These are phyloP conservation scores for Callipepla californica DNA, from an alignment of 2,113 vertebrate species.

Conservation along the genomic window DNA sequence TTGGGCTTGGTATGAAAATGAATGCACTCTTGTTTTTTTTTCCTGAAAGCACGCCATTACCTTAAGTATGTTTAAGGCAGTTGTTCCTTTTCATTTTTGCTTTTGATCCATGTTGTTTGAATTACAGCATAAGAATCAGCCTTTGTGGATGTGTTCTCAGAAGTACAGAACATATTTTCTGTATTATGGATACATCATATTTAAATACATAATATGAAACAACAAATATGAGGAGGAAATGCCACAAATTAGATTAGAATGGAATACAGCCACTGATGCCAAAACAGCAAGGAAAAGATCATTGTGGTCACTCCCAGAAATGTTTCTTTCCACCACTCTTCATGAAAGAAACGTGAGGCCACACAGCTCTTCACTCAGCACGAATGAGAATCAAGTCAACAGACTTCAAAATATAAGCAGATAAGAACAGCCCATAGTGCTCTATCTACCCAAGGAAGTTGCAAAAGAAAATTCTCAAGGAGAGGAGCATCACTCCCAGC, in stretches of 20 bases:
- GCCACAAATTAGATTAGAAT: conserved; percentile 54
- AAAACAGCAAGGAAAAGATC: conserved; percentile 31
- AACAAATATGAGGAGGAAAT: conserved; percentile 60
- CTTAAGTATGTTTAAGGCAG: background rate
- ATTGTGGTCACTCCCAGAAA: conserved; percentile 7
- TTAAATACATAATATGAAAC: conserved; percentile 53
- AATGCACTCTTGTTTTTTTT: background rate
- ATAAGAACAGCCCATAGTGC: background rate
- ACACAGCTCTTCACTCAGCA: background rate
- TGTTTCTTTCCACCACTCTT: background rate
- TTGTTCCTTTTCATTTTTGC: background rate
- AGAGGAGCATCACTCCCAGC: background rate
- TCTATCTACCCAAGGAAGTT: background rate
- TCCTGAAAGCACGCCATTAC: background rate
- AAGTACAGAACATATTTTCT: conserved; percentile 41
- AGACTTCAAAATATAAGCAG: background rate
- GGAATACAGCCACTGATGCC: background rate
- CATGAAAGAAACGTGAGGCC: background rate
- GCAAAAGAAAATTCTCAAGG: background rate
- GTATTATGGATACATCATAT: conserved; percentile 13
- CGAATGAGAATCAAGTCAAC: background rate
- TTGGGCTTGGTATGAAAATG: background rate
- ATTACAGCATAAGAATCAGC: conserved; percentile 38
- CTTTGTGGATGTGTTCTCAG: conserved; percentile 6
- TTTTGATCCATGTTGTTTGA: conserved; percentile 31